Evolutionary conservation across 1,140 invertebrate species (phyloP).

Genomic region (Neotoxoptera formosana): DNA sequence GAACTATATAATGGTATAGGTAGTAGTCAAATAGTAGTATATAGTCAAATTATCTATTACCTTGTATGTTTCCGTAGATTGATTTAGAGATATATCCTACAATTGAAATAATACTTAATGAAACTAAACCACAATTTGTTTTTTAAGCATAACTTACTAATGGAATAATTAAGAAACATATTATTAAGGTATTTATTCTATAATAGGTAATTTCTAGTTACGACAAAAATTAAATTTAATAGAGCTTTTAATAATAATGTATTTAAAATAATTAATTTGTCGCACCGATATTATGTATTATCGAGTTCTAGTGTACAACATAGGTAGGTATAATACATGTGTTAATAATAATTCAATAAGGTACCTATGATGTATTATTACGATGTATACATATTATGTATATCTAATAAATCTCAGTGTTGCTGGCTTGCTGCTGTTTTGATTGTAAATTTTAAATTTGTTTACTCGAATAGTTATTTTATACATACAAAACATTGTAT

Average conservation of each 20-base stretch:
- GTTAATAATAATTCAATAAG: not conserved
- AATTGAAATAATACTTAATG: not conserved
- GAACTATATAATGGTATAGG: slow-evolving; percentile 27
- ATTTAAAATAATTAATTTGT: not conserved
- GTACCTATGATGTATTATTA: not conserved
- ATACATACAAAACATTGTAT: not conserved
- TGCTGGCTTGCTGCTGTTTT: not conserved
- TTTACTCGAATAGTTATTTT: not conserved
- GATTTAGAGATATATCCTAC: not conserved
- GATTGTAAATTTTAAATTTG: not conserved
- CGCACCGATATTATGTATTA: not conserved
- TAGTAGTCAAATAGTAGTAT: not conserved
- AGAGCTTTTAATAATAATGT: not conserved
- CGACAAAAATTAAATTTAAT: not conserved
- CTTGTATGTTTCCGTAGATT: slow-evolving; percentile 21
- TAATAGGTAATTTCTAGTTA: not conserved
- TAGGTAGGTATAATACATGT: not conserved
- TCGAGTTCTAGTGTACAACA: not conserved
- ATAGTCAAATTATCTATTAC: slow-evolving; percentile 28
- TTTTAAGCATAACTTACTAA: not conserved
- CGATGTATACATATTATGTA: not conserved
- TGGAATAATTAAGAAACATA: not conserved
- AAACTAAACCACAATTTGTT: not conserved
- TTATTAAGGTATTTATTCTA: not conserved
- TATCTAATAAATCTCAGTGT: not conserved